phyloP scores from a whole-genome alignment of 2,888 invertebrate species.

The Drosophila siamana region DNA sequence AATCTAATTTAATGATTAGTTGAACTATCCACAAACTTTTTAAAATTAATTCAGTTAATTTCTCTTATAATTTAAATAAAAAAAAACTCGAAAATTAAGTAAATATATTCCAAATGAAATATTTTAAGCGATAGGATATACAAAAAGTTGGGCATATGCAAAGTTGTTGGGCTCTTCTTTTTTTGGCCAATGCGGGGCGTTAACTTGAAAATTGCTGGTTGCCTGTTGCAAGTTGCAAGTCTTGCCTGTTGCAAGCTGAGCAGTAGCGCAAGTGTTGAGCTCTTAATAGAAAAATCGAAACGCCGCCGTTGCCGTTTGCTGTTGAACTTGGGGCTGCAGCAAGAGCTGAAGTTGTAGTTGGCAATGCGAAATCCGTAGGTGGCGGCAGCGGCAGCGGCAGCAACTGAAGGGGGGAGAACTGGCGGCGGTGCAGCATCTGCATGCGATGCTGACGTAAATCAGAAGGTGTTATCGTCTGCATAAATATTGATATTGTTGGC shows the following conservation, averaged over 20 bases:
- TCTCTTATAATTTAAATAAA: no score
- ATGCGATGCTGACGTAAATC: constrained; percentile 80
- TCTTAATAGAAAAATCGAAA: constrained; percentile 81
- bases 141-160: not conserved
- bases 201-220: constrained; percentile 80
- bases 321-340: constrained; percentile 2
- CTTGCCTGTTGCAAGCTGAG: constrained; percentile 58
- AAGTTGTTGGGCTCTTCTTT: constrained; percentile 5
- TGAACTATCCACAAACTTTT: no score
- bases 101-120: no score
- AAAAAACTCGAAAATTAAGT: no score
- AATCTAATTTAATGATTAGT: no score
- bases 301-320: constrained; percentile 38
- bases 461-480: constrained; percentile 84
- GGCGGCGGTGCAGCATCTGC: constrained; percentile 65
- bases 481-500: constrained; percentile 84
- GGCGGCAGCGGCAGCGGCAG: constrained; percentile 30
- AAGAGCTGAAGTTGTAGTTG: not conserved
- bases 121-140: constrained; percentile 2
- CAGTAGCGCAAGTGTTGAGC: constrained; percentile 83
- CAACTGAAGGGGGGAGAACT: constrained; percentile 28
- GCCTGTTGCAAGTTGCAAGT: constrained; percentile 52
- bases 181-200: constrained; percentile 72
- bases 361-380: constrained; percentile 30
- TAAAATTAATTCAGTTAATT: no score